Conservation (phyloP, 2,113 vertebrate species). For the Sialia sialis region DNA sequence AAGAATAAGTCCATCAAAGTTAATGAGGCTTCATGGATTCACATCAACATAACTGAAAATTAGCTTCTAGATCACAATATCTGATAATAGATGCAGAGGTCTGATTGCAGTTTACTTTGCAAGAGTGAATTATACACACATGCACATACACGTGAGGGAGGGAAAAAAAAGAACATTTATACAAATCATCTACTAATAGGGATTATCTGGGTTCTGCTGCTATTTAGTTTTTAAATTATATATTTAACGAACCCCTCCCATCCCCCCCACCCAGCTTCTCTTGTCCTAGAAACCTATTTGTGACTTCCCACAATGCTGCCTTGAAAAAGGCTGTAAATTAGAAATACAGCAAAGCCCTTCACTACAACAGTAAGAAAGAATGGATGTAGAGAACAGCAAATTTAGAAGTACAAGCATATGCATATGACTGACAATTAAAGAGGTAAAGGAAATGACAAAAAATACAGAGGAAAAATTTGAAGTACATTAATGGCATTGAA, state of each 20-base stretch:
- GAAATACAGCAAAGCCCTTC: constrained; percentile 42
- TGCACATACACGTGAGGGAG: not conserved
- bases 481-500: constrained; percentile 27
- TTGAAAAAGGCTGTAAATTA: constrained; percentile 16
- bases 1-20: constrained; percentile 33
- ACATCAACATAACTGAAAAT: constrained; percentile 43
- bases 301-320: not conserved
- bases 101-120: constrained; percentile 25
- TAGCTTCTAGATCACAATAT: constrained; percentile 28
- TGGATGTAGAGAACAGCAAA: constrained; percentile 5
- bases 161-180: not conserved
- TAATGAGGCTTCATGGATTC: constrained; percentile 44
- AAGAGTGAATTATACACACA: constrained; percentile 17
- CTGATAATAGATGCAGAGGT: constrained; percentile 38
- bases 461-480: constrained; percentile 15
- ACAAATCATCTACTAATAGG: constrained; percentile 10
- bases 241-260: constrained; percentile 7
- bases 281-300: constrained; percentile 17
- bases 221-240: constrained; percentile 34
- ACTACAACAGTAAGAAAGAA: constrained; percentile 32
- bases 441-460: constrained; percentile 43
- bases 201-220: constrained; percentile 24
- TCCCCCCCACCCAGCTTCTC: not conserved
- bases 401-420: constrained; percentile 36
- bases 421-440: constrained; percentile 23